phyloP scores from a whole-genome alignment of 2,113 vertebrate genomes.

The Alosa alosa region DNA sequence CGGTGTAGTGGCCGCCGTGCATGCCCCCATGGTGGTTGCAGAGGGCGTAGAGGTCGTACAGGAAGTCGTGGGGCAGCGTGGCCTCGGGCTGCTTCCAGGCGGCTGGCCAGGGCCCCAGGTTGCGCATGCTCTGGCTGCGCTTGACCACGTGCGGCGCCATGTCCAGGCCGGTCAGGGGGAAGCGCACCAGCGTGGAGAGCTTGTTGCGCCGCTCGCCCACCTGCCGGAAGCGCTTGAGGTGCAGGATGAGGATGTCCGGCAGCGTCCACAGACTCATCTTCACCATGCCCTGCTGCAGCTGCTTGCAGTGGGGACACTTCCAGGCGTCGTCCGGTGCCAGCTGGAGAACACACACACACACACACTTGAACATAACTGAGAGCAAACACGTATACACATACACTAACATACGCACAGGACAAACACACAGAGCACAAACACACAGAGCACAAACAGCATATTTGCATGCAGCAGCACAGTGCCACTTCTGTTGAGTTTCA shows the following conservation, averaged over 20 bases:
- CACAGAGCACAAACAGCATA: background rate
- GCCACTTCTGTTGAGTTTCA: too few relatives aligned
- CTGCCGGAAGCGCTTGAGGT: conserved; percentile 94
- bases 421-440: background rate
- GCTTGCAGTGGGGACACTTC: conserved; percentile 96
- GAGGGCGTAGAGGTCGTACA: conserved; percentile 95
- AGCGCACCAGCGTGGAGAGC: conserved; percentile 93
- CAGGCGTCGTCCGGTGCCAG: conserved; percentile 95
- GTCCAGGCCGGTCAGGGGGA: conserved; percentile 88
- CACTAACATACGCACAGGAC: background rate
- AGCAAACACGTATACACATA: background rate
- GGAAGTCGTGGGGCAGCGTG: conserved; percentile 90
- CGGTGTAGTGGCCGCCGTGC: conserved; percentile 97
- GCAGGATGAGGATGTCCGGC: conserved; percentile 85
- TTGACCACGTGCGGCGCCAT: conserved; percentile 98
- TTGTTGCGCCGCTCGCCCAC: conserved; percentile 91
- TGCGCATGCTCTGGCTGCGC: conserved; percentile 96
- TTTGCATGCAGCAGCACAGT: background rate
- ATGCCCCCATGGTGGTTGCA: conserved; percentile 98
- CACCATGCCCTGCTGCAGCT: conserved; percentile 96
- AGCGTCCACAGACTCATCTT: conserved; percentile 88
- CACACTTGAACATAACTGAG: background rate
- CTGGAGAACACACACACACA: conserved; percentile 59
- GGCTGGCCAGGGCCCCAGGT: conserved; percentile 90
- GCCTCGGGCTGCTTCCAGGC: conserved; percentile 90